Evolutionary conservation across 2,888 invertebrate species (phyloP).

Genomic region (Marasmarcha lunaedactyla): DNA sequence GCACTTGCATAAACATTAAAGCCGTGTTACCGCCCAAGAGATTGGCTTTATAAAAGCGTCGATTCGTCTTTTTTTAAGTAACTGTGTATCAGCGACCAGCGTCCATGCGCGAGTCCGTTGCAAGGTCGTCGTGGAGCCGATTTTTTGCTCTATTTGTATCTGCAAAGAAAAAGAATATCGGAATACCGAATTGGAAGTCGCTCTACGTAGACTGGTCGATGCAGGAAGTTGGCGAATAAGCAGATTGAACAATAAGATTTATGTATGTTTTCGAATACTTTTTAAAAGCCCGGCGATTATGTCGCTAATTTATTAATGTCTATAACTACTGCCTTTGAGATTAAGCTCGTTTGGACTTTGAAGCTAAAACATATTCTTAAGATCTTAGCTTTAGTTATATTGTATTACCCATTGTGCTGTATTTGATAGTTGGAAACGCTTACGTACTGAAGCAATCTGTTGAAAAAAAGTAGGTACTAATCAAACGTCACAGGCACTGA

Average conservation of each 20-base stretch:
- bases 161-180: slow-evolving; percentile 57
- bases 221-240: slow-evolving; percentile 49
- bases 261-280: slow-evolving; percentile 45
- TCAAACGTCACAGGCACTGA: too few relatives aligned
- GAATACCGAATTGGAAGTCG: slow-evolving; percentile 62
- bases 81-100: slow-evolving; percentile 55
- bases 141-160: slow-evolving; percentile 65
- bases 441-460: too few relatives aligned
- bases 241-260: slow-evolving; percentile 46
- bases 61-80: slow-evolving; percentile 56
- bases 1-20: not conserved
- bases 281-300: slow-evolving; percentile 29
- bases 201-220: slow-evolving; percentile 45
- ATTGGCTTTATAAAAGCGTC: slow-evolving; percentile 23
- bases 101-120: slow-evolving; percentile 53
- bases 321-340: too few relatives aligned
- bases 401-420: too few relatives aligned
- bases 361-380: too few relatives aligned
- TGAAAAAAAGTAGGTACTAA: too few relatives aligned
- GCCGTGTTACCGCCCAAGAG: slow-evolving; percentile 6
- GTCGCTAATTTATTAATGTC: too few relatives aligned
- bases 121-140: slow-evolving; percentile 57
- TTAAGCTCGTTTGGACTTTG: too few relatives aligned
- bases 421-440: too few relatives aligned
- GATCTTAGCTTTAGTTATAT: too few relatives aligned